These are phyloP conservation scores for Coendou prehensilis DNA, from an alignment of 2,797 vertebrate genomes.

Conservation along the genomic window DNA sequence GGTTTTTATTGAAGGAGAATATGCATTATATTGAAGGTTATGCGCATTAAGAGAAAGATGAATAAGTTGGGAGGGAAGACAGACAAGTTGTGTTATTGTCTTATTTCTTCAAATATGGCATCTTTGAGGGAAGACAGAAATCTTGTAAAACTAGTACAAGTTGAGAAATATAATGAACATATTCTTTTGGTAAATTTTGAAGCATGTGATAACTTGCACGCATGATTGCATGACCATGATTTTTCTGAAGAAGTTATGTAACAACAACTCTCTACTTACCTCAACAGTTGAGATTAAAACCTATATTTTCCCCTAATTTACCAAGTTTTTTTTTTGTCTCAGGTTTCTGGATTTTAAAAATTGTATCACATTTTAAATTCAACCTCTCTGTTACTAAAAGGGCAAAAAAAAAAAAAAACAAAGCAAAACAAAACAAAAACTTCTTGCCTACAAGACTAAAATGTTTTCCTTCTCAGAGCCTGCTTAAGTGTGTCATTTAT, in stretches of 20 bases:
- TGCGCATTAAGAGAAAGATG: not conserved
- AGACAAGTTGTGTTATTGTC: not conserved
- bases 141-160: not conserved
- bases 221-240: not conserved
- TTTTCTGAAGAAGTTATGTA: not conserved
- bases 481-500: conserved; percentile 50
- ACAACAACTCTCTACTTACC: not conserved
- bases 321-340: conserved; percentile 35
- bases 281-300: conserved; percentile 28
- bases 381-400: conserved; percentile 33
- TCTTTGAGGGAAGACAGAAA: conserved; percentile 45
- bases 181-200: conserved; percentile 35
- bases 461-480: not conserved
- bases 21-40: not conserved
- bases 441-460: not conserved
- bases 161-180: not conserved
- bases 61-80: not conserved
- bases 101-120: conserved; percentile 58
- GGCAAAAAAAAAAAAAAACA: not conserved
- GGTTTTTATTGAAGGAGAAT: not conserved
- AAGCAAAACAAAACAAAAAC: not conserved
- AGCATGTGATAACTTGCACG: not conserved
- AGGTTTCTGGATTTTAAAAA: conserved; percentile 42
- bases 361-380: not conserved
- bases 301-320: not conserved